These are phyloP conservation scores for Myotis lucifugus DNA, from an alignment of 2,113 vertebrate species.

Conservation along the genomic window DNA sequence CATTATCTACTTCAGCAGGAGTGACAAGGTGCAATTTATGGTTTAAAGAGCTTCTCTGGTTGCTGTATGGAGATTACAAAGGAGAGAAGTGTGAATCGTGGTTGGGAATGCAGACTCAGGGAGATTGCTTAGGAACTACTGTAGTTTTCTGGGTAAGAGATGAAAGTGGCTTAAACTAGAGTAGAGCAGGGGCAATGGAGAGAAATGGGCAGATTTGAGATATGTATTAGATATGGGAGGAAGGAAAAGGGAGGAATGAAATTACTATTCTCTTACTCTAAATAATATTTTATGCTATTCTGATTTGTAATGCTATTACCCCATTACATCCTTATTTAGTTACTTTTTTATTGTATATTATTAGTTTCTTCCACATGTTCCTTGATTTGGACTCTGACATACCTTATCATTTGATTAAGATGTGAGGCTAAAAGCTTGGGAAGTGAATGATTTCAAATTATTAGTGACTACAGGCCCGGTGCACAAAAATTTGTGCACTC, in stretches of 20 bases:
- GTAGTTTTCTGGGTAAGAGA: neutral
- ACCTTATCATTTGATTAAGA: neutral
- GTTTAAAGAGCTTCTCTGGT: conserved; percentile 5
- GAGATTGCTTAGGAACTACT: neutral
- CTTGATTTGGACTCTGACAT: neutral
- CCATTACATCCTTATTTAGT: neutral
- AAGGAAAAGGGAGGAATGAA: neutral
- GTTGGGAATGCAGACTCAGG: neutral
- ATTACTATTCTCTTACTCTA: neutral
- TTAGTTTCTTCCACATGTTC: neutral
- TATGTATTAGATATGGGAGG: neutral
- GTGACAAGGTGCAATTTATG: neutral
- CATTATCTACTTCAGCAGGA: neutral
- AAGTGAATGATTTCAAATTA: neutral
- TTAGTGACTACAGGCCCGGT: neutral
- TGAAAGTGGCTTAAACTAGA: neutral
- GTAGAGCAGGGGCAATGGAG: neutral
- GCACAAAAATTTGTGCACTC: too few species aligned
- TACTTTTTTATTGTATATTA: neutral
- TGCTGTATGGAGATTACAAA: neutral
- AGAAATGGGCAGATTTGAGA: neutral
- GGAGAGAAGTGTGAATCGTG: neutral
- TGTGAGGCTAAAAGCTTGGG: neutral
- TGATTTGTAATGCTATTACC: neutral
- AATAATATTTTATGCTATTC: neutral